Evolutionary conservation across 2,888 invertebrate species (phyloP).

Genomic region (Thyatira batis): DNA sequence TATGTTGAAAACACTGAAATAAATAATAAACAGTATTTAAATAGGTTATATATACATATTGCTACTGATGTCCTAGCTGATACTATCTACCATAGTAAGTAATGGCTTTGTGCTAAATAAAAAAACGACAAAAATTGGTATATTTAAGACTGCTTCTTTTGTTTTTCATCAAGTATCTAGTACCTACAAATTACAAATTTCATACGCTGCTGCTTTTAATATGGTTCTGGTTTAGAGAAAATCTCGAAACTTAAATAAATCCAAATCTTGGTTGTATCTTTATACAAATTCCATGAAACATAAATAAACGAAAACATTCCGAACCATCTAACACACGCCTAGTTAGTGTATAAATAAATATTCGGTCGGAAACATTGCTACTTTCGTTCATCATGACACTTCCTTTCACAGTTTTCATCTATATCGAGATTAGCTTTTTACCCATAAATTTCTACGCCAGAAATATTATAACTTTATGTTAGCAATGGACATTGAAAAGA

Average conservation of each 20-base stretch:
- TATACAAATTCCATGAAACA: background rate
- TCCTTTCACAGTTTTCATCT: background rate
- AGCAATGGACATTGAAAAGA: background rate
- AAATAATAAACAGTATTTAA: slow-evolving; percentile 5
- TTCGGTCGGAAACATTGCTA: background rate
- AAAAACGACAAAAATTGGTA: too few relatives aligned
- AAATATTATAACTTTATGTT: background rate
- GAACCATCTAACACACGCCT: background rate
- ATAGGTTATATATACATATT: too few relatives aligned
- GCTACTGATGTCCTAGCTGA: background rate
- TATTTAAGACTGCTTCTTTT: too few relatives aligned
- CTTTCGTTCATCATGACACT: background rate
- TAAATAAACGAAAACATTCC: slow-evolving; percentile 1
- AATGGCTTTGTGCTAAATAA: too few relatives aligned
- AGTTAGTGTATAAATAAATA: background rate
- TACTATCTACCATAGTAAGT: background rate
- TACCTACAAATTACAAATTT: too few relatives aligned
- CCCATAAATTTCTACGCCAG: background rate
- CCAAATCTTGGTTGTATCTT: background rate
- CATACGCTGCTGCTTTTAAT: too few relatives aligned
- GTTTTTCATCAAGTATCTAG: too few relatives aligned
- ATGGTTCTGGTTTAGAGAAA: too few relatives aligned
- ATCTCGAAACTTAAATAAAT: background rate
- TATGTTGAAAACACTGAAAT: slow-evolving; percentile 57
- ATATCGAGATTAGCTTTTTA: background rate